Conservation (phyloP, 2,113 vertebrate genomes). For the Apus apus region DNA sequence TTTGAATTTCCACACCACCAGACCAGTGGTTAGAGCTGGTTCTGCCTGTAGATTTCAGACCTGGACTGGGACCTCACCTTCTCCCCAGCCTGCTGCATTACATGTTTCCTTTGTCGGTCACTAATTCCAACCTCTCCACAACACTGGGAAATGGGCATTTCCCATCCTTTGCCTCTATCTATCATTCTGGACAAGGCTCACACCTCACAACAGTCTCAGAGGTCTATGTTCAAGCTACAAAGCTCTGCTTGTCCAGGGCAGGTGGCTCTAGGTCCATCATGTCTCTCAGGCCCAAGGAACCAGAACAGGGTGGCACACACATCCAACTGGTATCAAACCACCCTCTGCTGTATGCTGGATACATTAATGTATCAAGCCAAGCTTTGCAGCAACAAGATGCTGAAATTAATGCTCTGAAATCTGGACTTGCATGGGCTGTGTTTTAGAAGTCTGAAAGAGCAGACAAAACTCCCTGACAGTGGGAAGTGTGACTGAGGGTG, state of each 20-base stretch:
- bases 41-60: background rate
- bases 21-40: background rate
- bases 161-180: background rate
- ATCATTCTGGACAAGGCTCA: background rate
- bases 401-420: background rate
- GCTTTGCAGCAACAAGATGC: background rate
- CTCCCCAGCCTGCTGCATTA: background rate
- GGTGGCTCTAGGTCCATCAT: background rate
- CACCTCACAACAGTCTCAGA: background rate
- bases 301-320: background rate
- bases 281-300: background rate
- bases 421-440: background rate
- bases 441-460: background rate
- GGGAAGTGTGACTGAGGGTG: background rate
- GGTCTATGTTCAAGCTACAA: background rate
- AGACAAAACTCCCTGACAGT: background rate
- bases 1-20: background rate
- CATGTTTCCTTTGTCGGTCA: background rate
- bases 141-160: background rate
- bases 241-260: background rate
- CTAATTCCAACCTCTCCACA: background rate
- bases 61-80: background rate
- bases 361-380: background rate
- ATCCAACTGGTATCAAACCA: background rate
- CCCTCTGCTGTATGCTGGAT: fast-evolving